Conservation (phyloP, 2,113 vertebrate species). For the Clarias macrocephalus region DNA sequence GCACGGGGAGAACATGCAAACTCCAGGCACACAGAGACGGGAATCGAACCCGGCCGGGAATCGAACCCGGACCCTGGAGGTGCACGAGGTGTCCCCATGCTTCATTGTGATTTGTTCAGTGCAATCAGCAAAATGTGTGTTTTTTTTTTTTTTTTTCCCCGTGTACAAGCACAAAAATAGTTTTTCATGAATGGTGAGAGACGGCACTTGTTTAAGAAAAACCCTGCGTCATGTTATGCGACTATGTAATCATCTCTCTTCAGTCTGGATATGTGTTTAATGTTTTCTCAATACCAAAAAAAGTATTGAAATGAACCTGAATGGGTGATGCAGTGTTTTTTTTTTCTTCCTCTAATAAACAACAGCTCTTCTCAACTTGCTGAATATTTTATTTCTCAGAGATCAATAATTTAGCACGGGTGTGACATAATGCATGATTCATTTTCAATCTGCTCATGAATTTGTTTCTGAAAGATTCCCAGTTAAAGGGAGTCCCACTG, state of each 20-base stretch:
- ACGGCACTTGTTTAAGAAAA: background rate
- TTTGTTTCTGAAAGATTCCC: constrained; percentile 11
- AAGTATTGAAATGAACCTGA: background rate
- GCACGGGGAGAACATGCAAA: too few relatives aligned
- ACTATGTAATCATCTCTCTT: background rate
- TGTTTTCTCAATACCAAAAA: constrained; percentile 29
- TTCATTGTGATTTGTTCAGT: too few relatives aligned
- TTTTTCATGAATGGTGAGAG: background rate
- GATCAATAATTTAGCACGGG: constrained; percentile 61
- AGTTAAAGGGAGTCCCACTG: background rate
- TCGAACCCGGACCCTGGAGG: too few relatives aligned
- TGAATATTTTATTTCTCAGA: constrained; percentile 64
- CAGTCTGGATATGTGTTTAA: background rate
- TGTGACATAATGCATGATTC: constrained; percentile 48
- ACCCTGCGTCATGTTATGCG: background rate
- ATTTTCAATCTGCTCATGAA: constrained; percentile 48
- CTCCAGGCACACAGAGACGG: too few relatives aligned
- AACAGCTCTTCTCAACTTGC: constrained; percentile 27
- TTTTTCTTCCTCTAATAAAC: constrained; percentile 39
- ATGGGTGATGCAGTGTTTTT: constrained; percentile 33
- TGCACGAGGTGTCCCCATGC: too few relatives aligned
- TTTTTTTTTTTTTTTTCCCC: background rate
- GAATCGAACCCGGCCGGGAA: too few relatives aligned
- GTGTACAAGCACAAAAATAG: background rate
- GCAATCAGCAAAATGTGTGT: background rate